Evolutionary conservation across 2,888 invertebrate genomes (phyloP).

Genomic region (Oscheius onirici): DNA sequence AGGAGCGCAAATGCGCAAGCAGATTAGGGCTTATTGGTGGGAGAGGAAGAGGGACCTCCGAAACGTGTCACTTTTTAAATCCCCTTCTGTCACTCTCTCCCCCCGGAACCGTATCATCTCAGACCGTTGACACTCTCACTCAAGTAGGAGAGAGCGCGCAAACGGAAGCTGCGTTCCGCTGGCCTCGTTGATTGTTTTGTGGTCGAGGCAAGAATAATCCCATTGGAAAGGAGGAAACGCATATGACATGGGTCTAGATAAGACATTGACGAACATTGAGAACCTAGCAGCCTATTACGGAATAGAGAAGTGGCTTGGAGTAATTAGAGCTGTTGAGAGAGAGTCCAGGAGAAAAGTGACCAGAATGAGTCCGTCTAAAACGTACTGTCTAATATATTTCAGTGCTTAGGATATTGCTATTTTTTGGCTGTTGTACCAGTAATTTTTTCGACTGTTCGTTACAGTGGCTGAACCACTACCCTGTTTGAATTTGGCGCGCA

Average conservation of each 20-base stretch:
- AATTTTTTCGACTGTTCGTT: too few species aligned
- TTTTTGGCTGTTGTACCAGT: too few species aligned
- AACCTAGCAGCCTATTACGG: not conserved
- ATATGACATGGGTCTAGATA: not conserved
- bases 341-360: too few species aligned
- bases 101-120: not conserved
- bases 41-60: not conserved
- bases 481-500: too few species aligned
- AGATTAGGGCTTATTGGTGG: constrained; percentile 30
- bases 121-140: not conserved
- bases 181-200: constrained; percentile 28
- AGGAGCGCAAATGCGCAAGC: constrained; percentile 21
- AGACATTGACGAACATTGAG: not conserved
- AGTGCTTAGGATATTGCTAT: too few species aligned
- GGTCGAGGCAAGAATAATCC: constrained; percentile 22
- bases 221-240: constrained; percentile 25
- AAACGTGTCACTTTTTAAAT: too few species aligned
- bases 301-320: too few species aligned
- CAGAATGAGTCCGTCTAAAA: too few species aligned
- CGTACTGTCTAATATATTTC: too few species aligned
- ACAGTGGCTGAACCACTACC: too few species aligned
- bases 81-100: not conserved
- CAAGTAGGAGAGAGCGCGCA: not conserved
- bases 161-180: constrained; percentile 17
- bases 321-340: too few species aligned